A percentile compares a stretch with the other conserved stretches of the same genome.
These are phyloP conservation scores for Lagria hirta DNA, from an alignment of 2,888 invertebrate species.

Conservation along the genomic window DNA sequence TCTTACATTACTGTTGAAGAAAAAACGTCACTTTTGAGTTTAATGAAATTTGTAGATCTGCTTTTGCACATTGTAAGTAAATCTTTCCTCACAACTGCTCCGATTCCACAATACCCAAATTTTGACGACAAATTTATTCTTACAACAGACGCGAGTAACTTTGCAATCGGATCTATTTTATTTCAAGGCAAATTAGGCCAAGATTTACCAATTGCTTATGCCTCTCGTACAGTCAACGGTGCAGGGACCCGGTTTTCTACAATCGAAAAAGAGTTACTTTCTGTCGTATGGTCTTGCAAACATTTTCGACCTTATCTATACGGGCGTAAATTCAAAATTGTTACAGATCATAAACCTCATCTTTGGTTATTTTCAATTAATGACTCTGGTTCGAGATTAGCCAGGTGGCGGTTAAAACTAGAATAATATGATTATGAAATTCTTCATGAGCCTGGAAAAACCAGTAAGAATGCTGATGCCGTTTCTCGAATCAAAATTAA, in stretches of 20 bases:
- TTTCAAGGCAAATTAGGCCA: constrained; percentile 30
- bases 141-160: constrained; percentile 39
- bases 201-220: constrained; percentile 7
- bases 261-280: constrained; percentile 8
- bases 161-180: constrained; percentile 36
- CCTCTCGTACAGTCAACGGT: neutral
- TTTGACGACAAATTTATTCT: constrained; percentile 35
- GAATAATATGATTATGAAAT: constrained; percentile 12
- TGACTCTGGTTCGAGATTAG: constrained; percentile 4
- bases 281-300: constrained; percentile 6
- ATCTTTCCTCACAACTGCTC: constrained; percentile 20
- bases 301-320: constrained; percentile 11
- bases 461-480: constrained; percentile 5
- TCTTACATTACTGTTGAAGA: neutral
- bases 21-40: too few relatives aligned
- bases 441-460: neutral
- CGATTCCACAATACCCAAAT: constrained; percentile 40
- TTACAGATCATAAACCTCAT: constrained; percentile 9
- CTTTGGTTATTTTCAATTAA: constrained; percentile 7
- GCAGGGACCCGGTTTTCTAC: constrained; percentile 6
- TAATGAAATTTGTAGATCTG: too few relatives aligned
- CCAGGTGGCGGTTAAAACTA: constrained; percentile 3
- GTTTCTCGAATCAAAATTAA: constrained; percentile 4
- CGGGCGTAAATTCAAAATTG: constrained; percentile 8
- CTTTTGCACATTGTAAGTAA: too few relatives aligned